A percentile compares a stretch with the other conserved stretches of the same genome.
These are phyloP conservation scores for Eleutherodactylus coqui DNA, from an alignment of 2,797 vertebrate species.

Conservation along the genomic window DNA sequence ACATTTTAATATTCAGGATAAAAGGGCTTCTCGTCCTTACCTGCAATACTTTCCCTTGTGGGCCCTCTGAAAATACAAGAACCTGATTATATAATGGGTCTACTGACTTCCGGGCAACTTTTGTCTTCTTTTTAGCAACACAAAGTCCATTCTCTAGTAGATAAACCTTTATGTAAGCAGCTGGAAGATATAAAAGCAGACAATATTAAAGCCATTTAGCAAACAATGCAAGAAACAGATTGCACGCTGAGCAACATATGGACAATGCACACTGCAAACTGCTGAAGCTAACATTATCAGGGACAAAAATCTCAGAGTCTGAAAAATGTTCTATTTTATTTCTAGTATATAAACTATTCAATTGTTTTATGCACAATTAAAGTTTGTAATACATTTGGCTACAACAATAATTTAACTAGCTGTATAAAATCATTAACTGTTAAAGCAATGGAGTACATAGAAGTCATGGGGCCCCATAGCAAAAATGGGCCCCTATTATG, in stretches of 20 bases:
- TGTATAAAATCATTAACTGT: not conserved
- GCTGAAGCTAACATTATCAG: not conserved
- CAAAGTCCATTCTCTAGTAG: constrained; percentile 93
- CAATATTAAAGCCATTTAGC: constrained; percentile 24
- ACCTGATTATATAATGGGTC: constrained; percentile 98
- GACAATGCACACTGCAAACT: constrained; percentile 5
- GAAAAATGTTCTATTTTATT: constrained; percentile 1
- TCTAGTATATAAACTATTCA: not conserved
- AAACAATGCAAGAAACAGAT: constrained; percentile 9
- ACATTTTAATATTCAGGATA: not conserved
- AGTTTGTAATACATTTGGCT: not conserved
- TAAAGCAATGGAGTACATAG: too few relatives aligned
- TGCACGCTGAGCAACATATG: constrained; percentile 31
- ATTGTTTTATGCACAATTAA: not conserved
- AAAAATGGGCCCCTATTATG: too few relatives aligned
- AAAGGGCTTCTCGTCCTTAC: constrained; percentile 74
- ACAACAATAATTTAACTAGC: not conserved
- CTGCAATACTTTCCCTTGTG: constrained; percentile 97
- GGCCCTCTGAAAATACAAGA: constrained; percentile 92
- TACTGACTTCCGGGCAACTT: constrained; percentile 92
- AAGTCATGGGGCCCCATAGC: too few relatives aligned
- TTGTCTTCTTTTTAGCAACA: constrained; percentile 97
- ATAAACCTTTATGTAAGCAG: constrained; percentile 98
- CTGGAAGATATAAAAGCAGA: constrained; percentile 73
- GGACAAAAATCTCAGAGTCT: not conserved